Evolutionary conservation across 1,140 invertebrate genomes (phyloP).

Genomic region (Drosophila erecta): DNA sequence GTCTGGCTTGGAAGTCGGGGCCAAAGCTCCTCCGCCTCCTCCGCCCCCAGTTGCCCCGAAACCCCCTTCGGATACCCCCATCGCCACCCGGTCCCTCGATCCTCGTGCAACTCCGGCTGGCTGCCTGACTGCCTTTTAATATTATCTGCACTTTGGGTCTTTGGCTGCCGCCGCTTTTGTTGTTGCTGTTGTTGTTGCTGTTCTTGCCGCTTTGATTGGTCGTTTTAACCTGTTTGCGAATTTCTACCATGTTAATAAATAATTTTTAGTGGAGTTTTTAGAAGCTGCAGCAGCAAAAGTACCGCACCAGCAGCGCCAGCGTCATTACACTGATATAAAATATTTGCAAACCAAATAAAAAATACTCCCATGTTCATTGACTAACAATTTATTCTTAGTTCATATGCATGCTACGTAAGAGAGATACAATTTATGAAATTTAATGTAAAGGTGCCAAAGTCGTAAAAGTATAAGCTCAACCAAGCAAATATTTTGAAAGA

Average conservation of each 20-base stretch:
- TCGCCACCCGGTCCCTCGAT: slow-evolving; percentile 4
- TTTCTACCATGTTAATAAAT: slow-evolving; percentile 83
- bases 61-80: neutral
- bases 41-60: slow-evolving; percentile 1
- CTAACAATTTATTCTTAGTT: too few relatives aligned
- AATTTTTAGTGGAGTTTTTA: slow-evolving; percentile 81
- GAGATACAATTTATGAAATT: too few relatives aligned
- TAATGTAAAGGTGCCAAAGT: too few relatives aligned
- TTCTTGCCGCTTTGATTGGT: slow-evolving; percentile 79
- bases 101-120: slow-evolving; percentile 47
- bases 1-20: slow-evolving; percentile 59
- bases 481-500: too few relatives aligned
- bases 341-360: too few relatives aligned
- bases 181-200: slow-evolving; percentile 24
- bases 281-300: slow-evolving; percentile 64
- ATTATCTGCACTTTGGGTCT: slow-evolving; percentile 81
- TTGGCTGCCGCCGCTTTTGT: slow-evolving; percentile 69
- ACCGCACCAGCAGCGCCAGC: slow-evolving; percentile 63
- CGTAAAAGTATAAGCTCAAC: too few relatives aligned
- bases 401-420: too few relatives aligned
- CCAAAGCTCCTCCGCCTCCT: slow-evolving; percentile 35
- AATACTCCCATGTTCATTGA: too few relatives aligned
- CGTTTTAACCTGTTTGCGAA: slow-evolving; percentile 83
- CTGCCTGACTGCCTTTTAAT: slow-evolving; percentile 79
- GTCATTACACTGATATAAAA: slow-evolving; percentile 17